These are phyloP conservation scores for Samia ricini DNA, from an alignment of 1,140 invertebrate species.

Conservation along the genomic window DNA sequence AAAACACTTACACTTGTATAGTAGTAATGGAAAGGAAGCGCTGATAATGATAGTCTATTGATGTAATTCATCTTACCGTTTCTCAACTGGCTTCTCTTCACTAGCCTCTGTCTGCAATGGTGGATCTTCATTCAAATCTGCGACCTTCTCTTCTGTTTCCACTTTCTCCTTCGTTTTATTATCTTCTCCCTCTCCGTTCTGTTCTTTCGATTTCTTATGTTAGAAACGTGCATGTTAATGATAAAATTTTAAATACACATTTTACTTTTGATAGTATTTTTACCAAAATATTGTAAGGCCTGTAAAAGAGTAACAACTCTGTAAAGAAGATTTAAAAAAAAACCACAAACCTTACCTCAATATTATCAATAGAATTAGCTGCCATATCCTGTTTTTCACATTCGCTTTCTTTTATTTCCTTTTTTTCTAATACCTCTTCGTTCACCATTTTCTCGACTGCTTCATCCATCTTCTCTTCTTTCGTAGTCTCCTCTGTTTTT, in stretches of 20 bases:
- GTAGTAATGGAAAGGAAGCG: no score
- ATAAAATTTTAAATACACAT: no score
- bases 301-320: not conserved
- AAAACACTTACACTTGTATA: no score
- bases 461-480: constrained; percentile 10
- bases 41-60: no score
- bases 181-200: not conserved
- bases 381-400: not conserved
- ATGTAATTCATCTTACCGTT: constrained; percentile 35
- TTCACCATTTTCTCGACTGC: constrained; percentile 16
- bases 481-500: not conserved
- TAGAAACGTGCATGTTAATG: no score
- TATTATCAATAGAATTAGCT: constrained; percentile 3
- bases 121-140: constrained; percentile 46
- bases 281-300: not conserved
- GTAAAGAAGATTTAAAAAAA: not conserved
- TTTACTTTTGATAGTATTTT: not conserved
- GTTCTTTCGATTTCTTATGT: not conserved
- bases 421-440: constrained; percentile 22
- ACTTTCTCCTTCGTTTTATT: constrained; percentile 10
- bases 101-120: constrained; percentile 45
- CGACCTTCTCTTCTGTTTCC: constrained; percentile 18
- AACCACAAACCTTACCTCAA: not conserved
- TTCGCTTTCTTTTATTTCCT: constrained; percentile 1
- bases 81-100: constrained; percentile 56